Evolutionary conservation across 2,888 invertebrate species (phyloP).

Genomic region (Euphydryas editha): DNA sequence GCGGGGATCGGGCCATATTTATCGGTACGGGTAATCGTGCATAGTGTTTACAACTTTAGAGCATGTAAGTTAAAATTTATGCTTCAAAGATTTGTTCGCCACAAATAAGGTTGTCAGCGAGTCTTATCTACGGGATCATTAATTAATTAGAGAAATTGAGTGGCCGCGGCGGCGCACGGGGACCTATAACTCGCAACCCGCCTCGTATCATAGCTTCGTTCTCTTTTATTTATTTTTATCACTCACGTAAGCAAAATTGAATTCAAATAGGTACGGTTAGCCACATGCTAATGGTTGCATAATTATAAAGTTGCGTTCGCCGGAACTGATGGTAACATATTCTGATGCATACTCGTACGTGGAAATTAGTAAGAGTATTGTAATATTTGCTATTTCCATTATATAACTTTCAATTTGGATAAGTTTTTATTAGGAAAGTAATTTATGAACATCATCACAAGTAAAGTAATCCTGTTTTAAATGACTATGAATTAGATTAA

Average conservation of each 20-base stretch:
- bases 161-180: slow-evolving; percentile 76
- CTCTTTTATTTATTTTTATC: slow-evolving; percentile 80
- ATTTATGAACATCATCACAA: too few species aligned
- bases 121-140: slow-evolving; percentile 82
- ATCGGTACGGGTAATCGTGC: slow-evolving; percentile 67
- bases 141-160: slow-evolving; percentile 84
- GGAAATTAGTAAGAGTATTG: not conserved
- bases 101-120: slow-evolving; percentile 83
- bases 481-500: too few species aligned
- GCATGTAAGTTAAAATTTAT: slow-evolving; percentile 81
- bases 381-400: not conserved
- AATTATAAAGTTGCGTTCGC: slow-evolving; percentile 24
- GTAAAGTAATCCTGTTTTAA: too few species aligned
- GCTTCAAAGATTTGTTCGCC: slow-evolving; percentile 81
- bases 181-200: slow-evolving; percentile 82
- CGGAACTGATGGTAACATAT: slow-evolving; percentile 11
- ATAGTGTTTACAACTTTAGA: slow-evolving; percentile 79
- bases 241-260: slow-evolving; percentile 82
- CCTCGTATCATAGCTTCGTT: slow-evolving; percentile 80
- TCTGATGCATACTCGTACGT: not conserved
- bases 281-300: slow-evolving; percentile 32
- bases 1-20: slow-evolving; percentile 52
- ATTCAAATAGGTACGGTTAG: slow-evolving; percentile 63
- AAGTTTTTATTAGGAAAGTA: too few species aligned
- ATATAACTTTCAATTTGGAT: slow-evolving; percentile 7